Evolutionary conservation across 2,113 vertebrate genomes (phyloP), one percentile per base, ranked within the genome.

Genomic region (Xenotilapia flavipinnis): DNA sequence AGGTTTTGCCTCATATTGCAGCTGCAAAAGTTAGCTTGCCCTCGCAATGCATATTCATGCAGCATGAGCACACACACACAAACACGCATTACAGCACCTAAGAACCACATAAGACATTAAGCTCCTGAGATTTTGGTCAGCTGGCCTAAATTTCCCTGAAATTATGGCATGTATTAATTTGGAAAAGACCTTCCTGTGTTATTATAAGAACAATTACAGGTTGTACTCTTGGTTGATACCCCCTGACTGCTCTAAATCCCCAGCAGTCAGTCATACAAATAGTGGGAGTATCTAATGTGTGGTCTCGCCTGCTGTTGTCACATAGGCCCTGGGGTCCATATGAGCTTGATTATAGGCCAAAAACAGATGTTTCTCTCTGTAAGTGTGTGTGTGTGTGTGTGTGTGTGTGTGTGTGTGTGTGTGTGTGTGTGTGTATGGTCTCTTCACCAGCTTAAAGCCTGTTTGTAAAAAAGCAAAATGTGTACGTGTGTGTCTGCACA

Each of bases 301-400:
- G 90, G 90, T 91, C 91, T 93, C 26, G 4, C 4, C 73, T 86
- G 86, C 70, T 88, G 89, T 91, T 91, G 90, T 92, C 60, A 65
- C 90, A 79, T 23, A 49, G 42, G 89, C 88, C 90, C 65, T 62
- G 36, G 80, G 89, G 89, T 94, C 91, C 88, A 90, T 89, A 81
- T 92, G 93, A 80, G 86, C 83, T 88, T 91, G 83, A 94, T 85
- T 94, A 86, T 26, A 87, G 90, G 84, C 91, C 90, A 80, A 88
- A 90, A 95, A 87, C 95, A 95, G 94, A 95, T 95, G 95, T 95
- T 92, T 60, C 65, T 89, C 33, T 23, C 47, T 42, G 5, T 80
- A 36, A 82, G 70, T 84, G 9, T n/a, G 55, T 8, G 55, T 14
- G 55, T 9, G 55, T n/a, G 5, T 68, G 17, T 80, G 58, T 28